phyloP scores from a whole-genome alignment of 2,888 invertebrate genomes.

The Acanthosepion esculentum region DNA sequence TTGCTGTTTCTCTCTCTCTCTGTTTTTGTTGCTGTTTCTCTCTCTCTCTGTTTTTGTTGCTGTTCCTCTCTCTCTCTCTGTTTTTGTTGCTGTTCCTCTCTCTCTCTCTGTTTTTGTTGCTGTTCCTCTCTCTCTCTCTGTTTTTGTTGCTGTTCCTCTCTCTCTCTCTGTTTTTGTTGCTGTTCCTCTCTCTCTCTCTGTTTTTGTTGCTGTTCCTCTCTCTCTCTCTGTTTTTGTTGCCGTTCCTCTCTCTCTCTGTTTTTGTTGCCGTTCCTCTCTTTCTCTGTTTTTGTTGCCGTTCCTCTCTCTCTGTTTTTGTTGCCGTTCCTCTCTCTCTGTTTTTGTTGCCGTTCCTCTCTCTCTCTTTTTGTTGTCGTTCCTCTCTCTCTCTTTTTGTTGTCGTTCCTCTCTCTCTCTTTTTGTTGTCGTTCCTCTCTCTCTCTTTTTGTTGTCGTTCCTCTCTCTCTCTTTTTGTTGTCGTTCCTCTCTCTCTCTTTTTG shows the following conservation, averaged over 20 bases:
- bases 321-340: neutral
- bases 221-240: neutral
- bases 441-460: neutral
- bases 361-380: neutral
- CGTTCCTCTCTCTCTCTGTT: neutral
- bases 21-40: no score
- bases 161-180: no score
- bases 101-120: neutral
- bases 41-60: no score
- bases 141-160: neutral
- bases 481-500: neutral
- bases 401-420: no score
- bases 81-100: neutral
- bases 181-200: neutral
- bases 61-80: neutral
- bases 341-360: neutral
- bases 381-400: neutral
- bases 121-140: neutral
- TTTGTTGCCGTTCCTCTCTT: neutral
- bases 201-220: neutral
- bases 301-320: neutral
- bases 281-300: neutral
- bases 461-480: neutral
- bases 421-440: neutral
- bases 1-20: no score